These are phyloP conservation scores for Pedionomus torquatus DNA, from an alignment of 2,113 vertebrate species.

Conservation along the genomic window DNA sequence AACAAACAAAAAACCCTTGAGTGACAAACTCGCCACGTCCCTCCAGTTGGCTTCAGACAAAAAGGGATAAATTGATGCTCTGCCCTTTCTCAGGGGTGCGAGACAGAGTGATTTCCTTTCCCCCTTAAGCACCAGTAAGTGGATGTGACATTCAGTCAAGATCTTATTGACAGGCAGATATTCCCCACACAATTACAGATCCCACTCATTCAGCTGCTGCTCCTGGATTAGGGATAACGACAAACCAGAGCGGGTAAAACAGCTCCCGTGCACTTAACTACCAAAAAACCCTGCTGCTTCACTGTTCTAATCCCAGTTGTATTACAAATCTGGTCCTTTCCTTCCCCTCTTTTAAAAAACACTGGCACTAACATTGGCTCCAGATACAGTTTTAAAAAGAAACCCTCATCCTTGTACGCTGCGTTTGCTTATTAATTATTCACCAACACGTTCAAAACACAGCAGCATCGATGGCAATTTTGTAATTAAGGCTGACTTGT, in stretches of 20 bases:
- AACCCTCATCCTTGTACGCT: background rate
- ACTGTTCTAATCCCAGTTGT: background rate
- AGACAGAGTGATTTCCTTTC: background rate
- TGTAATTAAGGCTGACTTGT: background rate
- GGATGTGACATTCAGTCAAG: constrained; percentile 4
- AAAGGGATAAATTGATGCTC: background rate
- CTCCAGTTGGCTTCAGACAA: background rate
- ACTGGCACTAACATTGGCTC: accelerated
- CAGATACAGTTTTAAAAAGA: background rate
- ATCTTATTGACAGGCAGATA: background rate
- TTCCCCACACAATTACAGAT: background rate
- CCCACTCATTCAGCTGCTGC: background rate
- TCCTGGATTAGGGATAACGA: background rate
- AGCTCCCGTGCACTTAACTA: background rate
- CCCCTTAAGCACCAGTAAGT: background rate
- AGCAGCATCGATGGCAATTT: background rate
- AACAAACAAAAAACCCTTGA: background rate
- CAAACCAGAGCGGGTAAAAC: background rate
- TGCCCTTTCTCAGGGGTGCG: background rate
- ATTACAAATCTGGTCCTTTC: background rate
- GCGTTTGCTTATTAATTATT: background rate
- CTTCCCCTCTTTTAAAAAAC: background rate
- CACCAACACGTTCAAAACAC: background rate
- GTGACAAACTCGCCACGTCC: background rate
- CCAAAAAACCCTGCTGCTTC: background rate